Evolutionary conservation across 2,113 vertebrate species (phyloP), one percentile per base, ranked within the genome.

Genomic region (Jaculus jaculus): DNA sequence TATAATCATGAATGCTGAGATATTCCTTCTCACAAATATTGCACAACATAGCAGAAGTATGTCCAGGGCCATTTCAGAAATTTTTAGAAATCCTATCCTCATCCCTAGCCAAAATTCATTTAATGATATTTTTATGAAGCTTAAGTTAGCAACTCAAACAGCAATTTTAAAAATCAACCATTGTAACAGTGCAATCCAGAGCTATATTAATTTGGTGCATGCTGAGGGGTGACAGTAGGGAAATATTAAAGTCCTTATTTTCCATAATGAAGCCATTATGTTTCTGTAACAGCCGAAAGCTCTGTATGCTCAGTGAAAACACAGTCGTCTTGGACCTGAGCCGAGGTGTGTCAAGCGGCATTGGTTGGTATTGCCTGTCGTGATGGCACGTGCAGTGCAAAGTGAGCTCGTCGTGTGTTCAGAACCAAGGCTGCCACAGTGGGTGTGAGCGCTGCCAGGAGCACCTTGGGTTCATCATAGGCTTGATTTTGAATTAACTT

Each of bases 311-410:
- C 34, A 42, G 34, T 30, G 28, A 32, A 32, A 69, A 21, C 3
- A 21, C 7, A 6, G 61, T 37, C 68, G 30, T 12, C 65, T 63
- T 30, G n/a, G 32, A 21, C 69, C 65, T 28, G n/a, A 85, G 42
- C 66, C 2, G 1, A 28, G 66, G 32, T 34, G 16, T 69, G 66
- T n/a, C 42, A 28, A 32, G 47, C 82, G 18, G 32, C 26, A 15
- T 7, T 42, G 0, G 1, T 12, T 11, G 32, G 54, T 2, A n/a
- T 18, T 17, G 20, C 15, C 2, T 1, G 18, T 9, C 26, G 20
- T 32, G 10, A 20, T 6, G 32, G 2, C 32, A 34, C 16, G 4
- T 42, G 21, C 30, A n/a, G 30, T 24, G 13, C 12, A 24, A 68
- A 54, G 13, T 5, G 15, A 23, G 47, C 65, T 24, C 23, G 13